Conservation (phyloP, 2,888 invertebrate species). For the Kryphioiulus occultus region DNA sequence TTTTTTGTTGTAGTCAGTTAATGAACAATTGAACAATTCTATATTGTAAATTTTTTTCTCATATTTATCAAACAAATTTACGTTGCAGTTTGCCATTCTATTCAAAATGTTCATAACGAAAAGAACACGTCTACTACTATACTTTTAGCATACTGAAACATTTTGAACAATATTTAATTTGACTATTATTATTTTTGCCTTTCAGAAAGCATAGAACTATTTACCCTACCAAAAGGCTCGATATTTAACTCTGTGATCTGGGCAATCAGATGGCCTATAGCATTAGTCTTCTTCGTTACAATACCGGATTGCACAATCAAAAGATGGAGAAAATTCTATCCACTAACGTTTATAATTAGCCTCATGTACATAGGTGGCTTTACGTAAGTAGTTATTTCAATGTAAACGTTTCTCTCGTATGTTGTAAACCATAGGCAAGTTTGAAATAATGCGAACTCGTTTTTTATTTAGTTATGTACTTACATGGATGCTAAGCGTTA, state of each 20-base stretch:
- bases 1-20: too few species aligned
- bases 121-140: too few species aligned
- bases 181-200: background rate
- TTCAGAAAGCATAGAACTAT: constrained; percentile 33
- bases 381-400: constrained; percentile 59
- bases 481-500: background rate
- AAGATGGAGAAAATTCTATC: constrained; percentile 84
- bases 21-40: too few species aligned
- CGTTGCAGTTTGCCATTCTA: too few species aligned
- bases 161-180: too few species aligned
- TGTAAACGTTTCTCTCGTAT: constrained; percentile 77
- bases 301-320: constrained; percentile 90
- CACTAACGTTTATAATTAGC: constrained; percentile 89
- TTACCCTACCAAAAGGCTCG: constrained; percentile 28
- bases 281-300: constrained; percentile 81
- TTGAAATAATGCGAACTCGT: background rate
- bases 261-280: constrained; percentile 88
- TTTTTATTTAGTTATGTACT: background rate
- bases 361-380: constrained; percentile 92
- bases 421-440: constrained; percentile 67
- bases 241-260: constrained; percentile 65
- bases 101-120: too few species aligned
- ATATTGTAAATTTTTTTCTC: too few species aligned
- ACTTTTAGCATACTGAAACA: too few species aligned
- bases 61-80: too few species aligned